Conservation (phyloP, 2,888 invertebrate genomes). For the Tillus elongatus region DNA sequence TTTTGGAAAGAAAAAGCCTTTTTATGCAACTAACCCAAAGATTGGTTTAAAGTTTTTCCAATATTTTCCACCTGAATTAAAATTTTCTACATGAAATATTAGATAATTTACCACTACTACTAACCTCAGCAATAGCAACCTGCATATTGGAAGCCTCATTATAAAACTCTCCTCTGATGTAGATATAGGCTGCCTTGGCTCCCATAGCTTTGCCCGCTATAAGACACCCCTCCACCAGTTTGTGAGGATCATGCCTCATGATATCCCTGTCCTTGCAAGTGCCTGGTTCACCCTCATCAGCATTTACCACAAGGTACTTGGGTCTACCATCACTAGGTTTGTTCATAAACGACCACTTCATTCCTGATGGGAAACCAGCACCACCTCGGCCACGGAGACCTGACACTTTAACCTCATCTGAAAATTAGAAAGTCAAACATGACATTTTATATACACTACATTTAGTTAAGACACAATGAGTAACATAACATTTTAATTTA, state of each 20-base stretch:
- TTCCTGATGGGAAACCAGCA: constrained; percentile 96
- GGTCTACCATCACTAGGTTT: constrained; percentile 89
- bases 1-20: no score
- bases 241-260: constrained; percentile 93
- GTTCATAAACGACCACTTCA: constrained; percentile 99
- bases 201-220: constrained; percentile 88
- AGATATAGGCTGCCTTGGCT: constrained; percentile 89
- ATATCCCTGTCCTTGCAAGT: constrained; percentile 96
- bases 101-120: no score
- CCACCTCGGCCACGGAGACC: constrained; percentile 90
- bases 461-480: no score
- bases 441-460: no score
- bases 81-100: no score
- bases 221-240: constrained; percentile 81
- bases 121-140: constrained; percentile 78
- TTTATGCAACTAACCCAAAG: no score
- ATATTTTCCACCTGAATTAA: no score
- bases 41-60: no score
- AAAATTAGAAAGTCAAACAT: not conserved
- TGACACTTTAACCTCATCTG: constrained; percentile 62
- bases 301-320: constrained; percentile 90
- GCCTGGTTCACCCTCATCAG: constrained; percentile 94
- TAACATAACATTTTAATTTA: no score
- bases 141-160: constrained; percentile 94
- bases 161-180: constrained; percentile 94